A percentile compares a stretch with the other conserved stretches of the same genome.
These are phyloP conservation scores for Vanessa atalanta DNA, from an alignment of 1,140 invertebrate genomes.

Conservation along the genomic window DNA sequence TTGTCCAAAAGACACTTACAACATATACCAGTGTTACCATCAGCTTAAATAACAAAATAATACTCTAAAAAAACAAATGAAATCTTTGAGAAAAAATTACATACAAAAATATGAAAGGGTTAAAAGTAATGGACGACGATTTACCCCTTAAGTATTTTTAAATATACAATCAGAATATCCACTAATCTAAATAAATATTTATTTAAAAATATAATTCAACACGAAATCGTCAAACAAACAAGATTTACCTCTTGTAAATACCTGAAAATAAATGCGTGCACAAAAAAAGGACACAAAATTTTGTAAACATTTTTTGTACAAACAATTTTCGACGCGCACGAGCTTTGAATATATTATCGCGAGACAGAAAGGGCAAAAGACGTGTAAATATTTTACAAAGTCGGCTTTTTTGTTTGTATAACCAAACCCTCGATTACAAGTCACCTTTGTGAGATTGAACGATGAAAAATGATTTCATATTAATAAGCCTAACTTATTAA, in stretches of 20 bases:
- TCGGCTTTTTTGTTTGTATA: conserved; percentile 42
- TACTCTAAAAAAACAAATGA: no score
- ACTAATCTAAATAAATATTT: not conserved
- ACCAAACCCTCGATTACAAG: conserved; percentile 26
- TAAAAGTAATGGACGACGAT: no score
- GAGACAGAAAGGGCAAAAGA: conserved; percentile 45
- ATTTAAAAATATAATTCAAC: conserved; percentile 1
- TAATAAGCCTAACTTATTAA: no score
- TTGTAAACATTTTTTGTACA: conserved; percentile 52
- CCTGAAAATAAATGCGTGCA: conserved; percentile 37
- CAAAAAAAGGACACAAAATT: conserved; percentile 46
- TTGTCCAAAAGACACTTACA: no score
- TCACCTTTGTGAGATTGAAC: conserved; percentile 17
- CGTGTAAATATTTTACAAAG: conserved; percentile 51
- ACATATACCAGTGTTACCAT: no score
- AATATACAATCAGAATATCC: no score
- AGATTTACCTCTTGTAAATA: conserved; percentile 31
- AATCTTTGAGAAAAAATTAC: no score
- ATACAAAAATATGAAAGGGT: no score
- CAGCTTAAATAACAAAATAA: no score
- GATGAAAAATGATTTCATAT: not conserved
- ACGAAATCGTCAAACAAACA: conserved; percentile 17
- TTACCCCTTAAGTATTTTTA: no score
- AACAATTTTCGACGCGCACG: conserved; percentile 51
- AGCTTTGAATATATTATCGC: conserved; percentile 51